These are phyloP conservation scores for Chinchilla lanigera DNA, from an alignment of 2,113 vertebrate genomes.

Conservation along the genomic window DNA sequence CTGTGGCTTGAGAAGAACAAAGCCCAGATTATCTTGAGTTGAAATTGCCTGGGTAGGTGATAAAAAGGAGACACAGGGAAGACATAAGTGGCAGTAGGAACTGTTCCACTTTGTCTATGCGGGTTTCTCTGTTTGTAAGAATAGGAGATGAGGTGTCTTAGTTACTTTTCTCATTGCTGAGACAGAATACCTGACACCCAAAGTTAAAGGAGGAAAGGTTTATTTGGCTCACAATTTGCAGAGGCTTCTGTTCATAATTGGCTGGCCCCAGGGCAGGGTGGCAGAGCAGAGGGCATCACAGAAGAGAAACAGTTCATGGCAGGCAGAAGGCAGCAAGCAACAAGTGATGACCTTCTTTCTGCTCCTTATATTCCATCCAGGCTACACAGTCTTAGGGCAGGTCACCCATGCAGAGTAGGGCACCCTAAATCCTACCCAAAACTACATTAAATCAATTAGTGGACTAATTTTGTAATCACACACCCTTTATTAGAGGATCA, in stretches of 20 bases:
- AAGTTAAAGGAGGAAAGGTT: background rate
- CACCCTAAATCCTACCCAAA: background rate
- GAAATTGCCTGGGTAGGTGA: background rate
- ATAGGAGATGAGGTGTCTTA: background rate
- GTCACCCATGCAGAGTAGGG: background rate
- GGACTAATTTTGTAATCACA: background rate
- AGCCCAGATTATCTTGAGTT: background rate
- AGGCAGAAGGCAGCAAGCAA: background rate
- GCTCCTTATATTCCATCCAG: background rate
- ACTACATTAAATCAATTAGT: background rate
- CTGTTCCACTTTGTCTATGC: background rate
- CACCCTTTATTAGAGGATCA: background rate
- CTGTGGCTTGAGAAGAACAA: background rate
- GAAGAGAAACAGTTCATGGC: background rate
- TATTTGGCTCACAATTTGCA: background rate
- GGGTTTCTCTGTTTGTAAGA: background rate
- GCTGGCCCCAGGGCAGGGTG: background rate
- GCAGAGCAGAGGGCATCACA: background rate
- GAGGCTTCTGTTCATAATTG: background rate
- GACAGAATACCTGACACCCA: background rate
- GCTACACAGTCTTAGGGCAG: background rate
- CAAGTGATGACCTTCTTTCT: background rate
- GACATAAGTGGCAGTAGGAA: too few species aligned
- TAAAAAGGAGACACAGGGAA: background rate
- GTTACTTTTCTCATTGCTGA: background rate